phyloP scores from a whole-genome alignment of 2,797 vertebrate genomes.

The Sebastes miniatus region DNA sequence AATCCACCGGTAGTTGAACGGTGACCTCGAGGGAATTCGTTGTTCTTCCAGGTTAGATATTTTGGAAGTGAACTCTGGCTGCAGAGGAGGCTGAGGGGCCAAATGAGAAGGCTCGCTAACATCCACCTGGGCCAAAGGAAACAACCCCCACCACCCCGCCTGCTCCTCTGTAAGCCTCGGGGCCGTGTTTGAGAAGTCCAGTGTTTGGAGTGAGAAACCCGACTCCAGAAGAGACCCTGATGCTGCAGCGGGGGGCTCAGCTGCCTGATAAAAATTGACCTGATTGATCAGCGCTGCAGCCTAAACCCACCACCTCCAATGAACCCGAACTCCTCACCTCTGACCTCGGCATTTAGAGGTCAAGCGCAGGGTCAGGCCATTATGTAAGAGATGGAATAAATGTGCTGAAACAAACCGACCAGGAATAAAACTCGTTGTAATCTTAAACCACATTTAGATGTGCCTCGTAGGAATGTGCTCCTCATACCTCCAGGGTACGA shows the following conservation, averaged over 20 bases:
- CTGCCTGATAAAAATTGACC: conserved; percentile 39
- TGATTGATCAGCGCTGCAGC: conserved; percentile 14
- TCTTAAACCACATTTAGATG: conserved; percentile 8
- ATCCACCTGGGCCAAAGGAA: conserved; percentile 63
- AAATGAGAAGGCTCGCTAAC: conserved; percentile 53
- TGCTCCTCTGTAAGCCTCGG: conserved; percentile 26
- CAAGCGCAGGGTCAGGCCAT: conserved; percentile 10
- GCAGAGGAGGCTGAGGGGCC: conserved; percentile 13
- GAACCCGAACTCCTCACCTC: conserved; percentile 10
- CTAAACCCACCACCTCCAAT: neutral
- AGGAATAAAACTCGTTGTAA: conserved; percentile 17
- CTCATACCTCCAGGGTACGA: conserved; percentile 24
- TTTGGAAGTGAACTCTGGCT: conserved; percentile 31
- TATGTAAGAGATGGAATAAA: conserved; percentile 23
- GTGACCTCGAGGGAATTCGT: neutral
- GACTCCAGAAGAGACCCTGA: conserved; percentile 38
- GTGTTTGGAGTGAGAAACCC: conserved; percentile 59
- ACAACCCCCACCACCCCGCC: conserved; percentile 39
- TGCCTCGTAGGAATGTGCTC: conserved; percentile 40
- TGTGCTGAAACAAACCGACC: neutral
- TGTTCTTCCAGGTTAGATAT: conserved; percentile 26
- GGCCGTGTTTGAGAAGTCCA: conserved; percentile 41
- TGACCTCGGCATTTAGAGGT: conserved; percentile 12
- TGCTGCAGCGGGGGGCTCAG: conserved; percentile 22
- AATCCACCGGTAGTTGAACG: conserved; percentile 1